Evolutionary conservation across 2,113 vertebrate genomes (phyloP), one percentile per base, ranked within the genome.

Genomic region (Cinclus mexicanus): DNA sequence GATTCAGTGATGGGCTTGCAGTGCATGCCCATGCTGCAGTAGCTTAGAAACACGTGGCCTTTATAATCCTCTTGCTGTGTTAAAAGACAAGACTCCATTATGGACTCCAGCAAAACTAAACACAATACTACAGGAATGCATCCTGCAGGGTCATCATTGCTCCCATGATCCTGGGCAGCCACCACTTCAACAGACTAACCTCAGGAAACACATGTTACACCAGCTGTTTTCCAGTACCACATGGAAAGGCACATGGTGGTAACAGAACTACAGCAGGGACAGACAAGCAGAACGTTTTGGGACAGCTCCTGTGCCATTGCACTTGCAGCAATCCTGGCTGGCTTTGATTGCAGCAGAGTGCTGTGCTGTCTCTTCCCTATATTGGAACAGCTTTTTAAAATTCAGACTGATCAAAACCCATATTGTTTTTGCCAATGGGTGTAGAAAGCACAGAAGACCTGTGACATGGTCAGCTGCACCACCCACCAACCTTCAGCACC

Each of bases 221-320:
- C 0, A 0, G 16, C 44, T 64, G 2, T 39, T 53, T 24, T 69
- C 57, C 39, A 68, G 21, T 18, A 11, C 39, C 2, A 1, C 7
- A 11, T 0, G 9, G 41, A 28, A 70, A 46, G 25, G 46, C 35
- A 60, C 11, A 23, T 2, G 41, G 12, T 6, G 6, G 8, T 16
- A 41, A 64, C 1, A n/a, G 33, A 68, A 44, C 1, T 39, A 15
- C 0, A 49, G 55, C 39, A 50, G 35, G 35, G 17, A 53, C 5
- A 46, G 42, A 23, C 2, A 28, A 23, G 35, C n/a, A 59, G 33
- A 60, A 13, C 5, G 2, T 17, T 50, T 16, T 28, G 29, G 31
- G 56, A 41, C 6, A 12, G 53, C 31, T 16, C 26, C 39, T 16
- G 6, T 35, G 35, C 35, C 35, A 37, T 37, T 37, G 37, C 20